These are phyloP conservation scores for Axea sp. DNA, from an alignment of 2,888 invertebrate genomes.

Conservation along the genomic window DNA sequence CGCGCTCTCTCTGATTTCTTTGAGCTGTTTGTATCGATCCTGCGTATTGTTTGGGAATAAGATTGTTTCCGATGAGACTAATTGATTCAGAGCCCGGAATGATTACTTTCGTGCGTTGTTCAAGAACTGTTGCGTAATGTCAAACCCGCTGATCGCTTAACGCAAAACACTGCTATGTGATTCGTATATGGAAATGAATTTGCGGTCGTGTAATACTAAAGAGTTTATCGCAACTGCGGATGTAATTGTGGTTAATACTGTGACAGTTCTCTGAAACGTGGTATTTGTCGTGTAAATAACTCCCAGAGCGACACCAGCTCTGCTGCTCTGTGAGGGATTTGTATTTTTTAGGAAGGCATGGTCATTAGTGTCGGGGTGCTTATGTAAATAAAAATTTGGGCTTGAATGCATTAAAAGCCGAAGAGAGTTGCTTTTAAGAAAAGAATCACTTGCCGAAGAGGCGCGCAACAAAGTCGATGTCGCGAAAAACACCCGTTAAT, in stretches of 20 bases:
- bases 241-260: constrained; percentile 21
- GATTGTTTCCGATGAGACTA: constrained; percentile 39
- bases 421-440: constrained; percentile 33
- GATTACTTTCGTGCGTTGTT: constrained; percentile 1
- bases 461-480: constrained; percentile 65
- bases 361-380: constrained; percentile 70
- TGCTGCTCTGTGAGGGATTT: not conserved
- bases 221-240: constrained; percentile 30
- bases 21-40: constrained; percentile 59
- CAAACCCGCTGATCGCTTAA: constrained; percentile 25
- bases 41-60: constrained; percentile 15
- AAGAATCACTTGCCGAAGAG: constrained; percentile 30
- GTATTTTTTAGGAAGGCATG: constrained; percentile 58
- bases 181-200: constrained; percentile 21
- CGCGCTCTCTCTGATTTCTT: constrained; percentile 48
- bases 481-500: constrained; percentile 77
- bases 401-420: not conserved
- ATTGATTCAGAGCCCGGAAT: too few relatives aligned
- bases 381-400: constrained; percentile 74
- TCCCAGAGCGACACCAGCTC: not conserved
- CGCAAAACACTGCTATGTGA: constrained; percentile 5
- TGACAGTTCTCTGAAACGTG: constrained; percentile 3
- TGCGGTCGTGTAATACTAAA: constrained; percentile 7
- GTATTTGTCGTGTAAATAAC: constrained; percentile 40
- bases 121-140: too few relatives aligned